Base-by-base conservation (phyloP, 2,888 invertebrate species). In the Cecidostiba fungosa region DNA sequence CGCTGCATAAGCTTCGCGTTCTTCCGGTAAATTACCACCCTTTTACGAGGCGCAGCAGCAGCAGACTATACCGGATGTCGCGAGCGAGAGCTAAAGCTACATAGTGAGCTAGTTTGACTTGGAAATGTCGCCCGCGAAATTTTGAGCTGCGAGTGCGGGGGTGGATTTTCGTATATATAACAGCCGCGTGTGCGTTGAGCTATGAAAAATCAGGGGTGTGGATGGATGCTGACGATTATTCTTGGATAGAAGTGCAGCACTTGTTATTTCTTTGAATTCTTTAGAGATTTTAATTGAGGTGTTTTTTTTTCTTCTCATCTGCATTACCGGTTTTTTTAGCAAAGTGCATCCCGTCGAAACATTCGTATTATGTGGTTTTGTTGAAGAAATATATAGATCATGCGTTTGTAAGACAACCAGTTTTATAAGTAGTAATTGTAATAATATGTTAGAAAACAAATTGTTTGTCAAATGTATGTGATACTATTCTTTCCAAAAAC, bases 21-120 rank as follows among this genome's bases (percentile, higher is more conserved):
- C 79, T 83, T 86, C 78, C 82, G 79, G 79, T 76, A 72, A 83
- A 79, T 86, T 86, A 79, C 77, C 79, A 72, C 32, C 59, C 69
- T 78, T 82, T 82, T 82, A 78, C 72, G 66, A 76, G 36, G 76
- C 70, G 12, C 70, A 32, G 26, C 32, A 32, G 32, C 3, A 32
- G 26, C 66, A 62, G 62, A 29, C 26, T 66, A 66, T 66, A n/a
- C 39, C 78, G 29, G 50, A 66, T 47, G 74, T 36, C 69, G 39
- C 62, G 36, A 6, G 59, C n/a, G 19, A 36, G 72, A 36, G 72
- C 32, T 36, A 19, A 69, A 70, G n/a, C 23, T 59, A 59, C 12
- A 14, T 14, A 14, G 43, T 39, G n/a, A 1, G 43, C 6, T 72
- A 32, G 59, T 81, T 81, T 80, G 47, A 80, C 81, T 81, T 66